Evolutionary conservation across 2,797 vertebrate genomes (phyloP).

Genomic region (Heterohyrax brucei): DNA sequence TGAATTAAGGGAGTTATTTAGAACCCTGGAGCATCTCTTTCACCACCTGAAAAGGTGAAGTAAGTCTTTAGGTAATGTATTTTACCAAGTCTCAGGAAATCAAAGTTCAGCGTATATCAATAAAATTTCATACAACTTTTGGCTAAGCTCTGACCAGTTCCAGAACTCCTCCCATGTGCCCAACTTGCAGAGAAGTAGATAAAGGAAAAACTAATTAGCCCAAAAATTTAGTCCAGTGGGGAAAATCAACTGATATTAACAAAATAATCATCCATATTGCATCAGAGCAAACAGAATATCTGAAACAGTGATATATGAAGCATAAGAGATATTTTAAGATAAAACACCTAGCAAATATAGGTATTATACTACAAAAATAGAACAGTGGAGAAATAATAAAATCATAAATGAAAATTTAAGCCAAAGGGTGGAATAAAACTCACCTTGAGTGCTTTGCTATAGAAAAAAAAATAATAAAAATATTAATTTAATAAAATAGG

Average conservation of each 20-base stretch:
- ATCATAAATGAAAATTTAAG: background rate
- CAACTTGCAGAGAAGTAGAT: background rate
- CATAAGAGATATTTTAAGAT: background rate
- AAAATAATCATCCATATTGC: background rate
- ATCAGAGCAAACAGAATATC: background rate
- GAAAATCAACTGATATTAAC: constrained; percentile 9
- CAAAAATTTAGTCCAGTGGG: background rate
- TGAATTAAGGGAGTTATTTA: constrained; percentile 15
- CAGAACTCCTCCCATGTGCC: background rate
- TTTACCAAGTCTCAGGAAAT: background rate
- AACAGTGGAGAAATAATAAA: background rate
- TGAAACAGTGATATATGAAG: background rate
- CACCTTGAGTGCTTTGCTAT: background rate
- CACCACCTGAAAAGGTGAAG: constrained; percentile 6
- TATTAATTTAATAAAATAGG: background rate
- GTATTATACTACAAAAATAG: background rate
- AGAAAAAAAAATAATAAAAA: background rate
- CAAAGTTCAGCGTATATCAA: background rate
- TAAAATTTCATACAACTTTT: constrained; percentile 35
- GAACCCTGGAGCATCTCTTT: background rate
- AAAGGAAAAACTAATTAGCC: background rate
- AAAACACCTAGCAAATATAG: background rate
- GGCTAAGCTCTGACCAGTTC: background rate
- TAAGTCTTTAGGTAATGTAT: background rate
- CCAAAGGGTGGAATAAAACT: background rate